Conservation (phyloP, 2,797 vertebrate species). For the Bradypodion ventrale region DNA sequence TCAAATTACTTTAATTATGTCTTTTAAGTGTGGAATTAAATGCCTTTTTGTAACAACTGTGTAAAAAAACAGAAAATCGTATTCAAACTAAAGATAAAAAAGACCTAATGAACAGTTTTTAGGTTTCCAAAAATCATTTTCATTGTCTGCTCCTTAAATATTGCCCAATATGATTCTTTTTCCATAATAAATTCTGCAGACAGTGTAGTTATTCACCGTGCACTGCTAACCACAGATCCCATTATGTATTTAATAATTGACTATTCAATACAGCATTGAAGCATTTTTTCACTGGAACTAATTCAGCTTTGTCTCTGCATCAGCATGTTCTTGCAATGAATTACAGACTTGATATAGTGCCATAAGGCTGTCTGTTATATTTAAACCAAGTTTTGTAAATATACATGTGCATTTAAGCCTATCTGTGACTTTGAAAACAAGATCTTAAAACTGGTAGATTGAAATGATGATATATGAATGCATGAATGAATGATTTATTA, state of each 20-base stretch:
- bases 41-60: constrained; percentile 14
- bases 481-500: constrained; percentile 13
- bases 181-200: constrained; percentile 57
- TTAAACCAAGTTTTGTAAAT: constrained; percentile 35
- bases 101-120: constrained; percentile 49
- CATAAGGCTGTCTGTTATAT: too few species aligned
- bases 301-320: constrained; percentile 75
- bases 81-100: constrained; percentile 9
- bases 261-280: constrained; percentile 74
- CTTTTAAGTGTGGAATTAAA: constrained; percentile 33
- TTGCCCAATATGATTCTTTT: constrained; percentile 41
- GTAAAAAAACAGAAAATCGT: constrained; percentile 32
- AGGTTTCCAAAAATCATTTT: constrained; percentile 44
- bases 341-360: constrained; percentile 64
- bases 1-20: constrained; percentile 13
- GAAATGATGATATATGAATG: constrained; percentile 71
- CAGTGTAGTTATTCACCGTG: constrained; percentile 61
- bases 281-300: constrained; percentile 77
- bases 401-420: constrained; percentile 65
- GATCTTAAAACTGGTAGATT: constrained; percentile 46
- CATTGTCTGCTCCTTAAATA: constrained; percentile 43
- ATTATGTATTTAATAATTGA: constrained; percentile 79
- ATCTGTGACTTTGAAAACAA: constrained; percentile 56
- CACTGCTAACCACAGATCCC: constrained; percentile 68
- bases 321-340: constrained; percentile 65